Conservation (phyloP, 2,888 invertebrate genomes). For the Hypselothyrea guttata region DNA sequence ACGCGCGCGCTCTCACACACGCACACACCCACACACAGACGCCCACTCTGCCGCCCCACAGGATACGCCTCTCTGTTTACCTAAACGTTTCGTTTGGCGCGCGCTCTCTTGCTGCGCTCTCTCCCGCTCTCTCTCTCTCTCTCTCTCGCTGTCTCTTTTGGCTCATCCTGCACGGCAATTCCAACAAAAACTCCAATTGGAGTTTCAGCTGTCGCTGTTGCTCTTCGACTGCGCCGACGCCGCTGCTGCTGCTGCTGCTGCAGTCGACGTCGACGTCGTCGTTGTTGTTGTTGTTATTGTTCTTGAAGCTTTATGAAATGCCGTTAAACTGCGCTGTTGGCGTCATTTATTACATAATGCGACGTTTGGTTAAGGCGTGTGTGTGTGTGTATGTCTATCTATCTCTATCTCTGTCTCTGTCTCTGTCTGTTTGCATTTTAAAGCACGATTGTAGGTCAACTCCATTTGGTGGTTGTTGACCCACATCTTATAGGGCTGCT, state of each 20-base stretch:
- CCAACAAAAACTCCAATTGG: conserved; percentile 61
- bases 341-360: conserved; percentile 64
- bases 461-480: conserved; percentile 75
- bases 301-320: conserved; percentile 37
- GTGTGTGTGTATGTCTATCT: conserved; percentile 23
- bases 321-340: conserved; percentile 57
- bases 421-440: conserved; percentile 66
- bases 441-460: conserved; percentile 70
- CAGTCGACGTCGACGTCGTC: conserved; percentile 16
- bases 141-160: conserved; percentile 4
- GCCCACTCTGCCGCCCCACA: not conserved
- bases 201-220: conserved; percentile 55
- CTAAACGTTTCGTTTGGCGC: too few relatives aligned
- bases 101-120: conserved; percentile 15
- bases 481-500: conserved; percentile 63
- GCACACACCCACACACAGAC: not conserved
- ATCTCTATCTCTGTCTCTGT: too few relatives aligned
- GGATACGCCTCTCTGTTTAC: conserved; percentile 54
- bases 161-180: conserved; percentile 21
- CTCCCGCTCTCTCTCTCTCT: not conserved
- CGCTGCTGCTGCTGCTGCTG: conserved; percentile 60
- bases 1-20: not conserved
- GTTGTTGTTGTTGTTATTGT: conserved; percentile 13
- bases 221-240: conserved; percentile 42
- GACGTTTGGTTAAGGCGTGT: conserved; percentile 15